Evolutionary conservation across 2,797 vertebrate species (phyloP).

Genomic region (Numenius phaeopus): DNA sequence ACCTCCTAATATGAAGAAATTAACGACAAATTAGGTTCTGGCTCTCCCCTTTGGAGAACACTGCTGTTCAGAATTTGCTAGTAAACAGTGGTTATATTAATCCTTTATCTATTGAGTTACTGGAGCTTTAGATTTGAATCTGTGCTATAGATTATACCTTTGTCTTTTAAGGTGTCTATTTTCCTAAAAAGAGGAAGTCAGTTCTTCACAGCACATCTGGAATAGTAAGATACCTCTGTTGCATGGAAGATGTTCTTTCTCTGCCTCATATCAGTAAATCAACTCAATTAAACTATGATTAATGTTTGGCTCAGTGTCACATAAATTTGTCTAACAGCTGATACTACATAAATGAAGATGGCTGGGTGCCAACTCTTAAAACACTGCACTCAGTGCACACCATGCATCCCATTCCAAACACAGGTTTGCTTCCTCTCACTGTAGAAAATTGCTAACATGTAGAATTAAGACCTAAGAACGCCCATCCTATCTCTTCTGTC

Average conservation of each 20-base stretch:
- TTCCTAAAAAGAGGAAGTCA: not conserved
- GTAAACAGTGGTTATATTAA: not conserved
- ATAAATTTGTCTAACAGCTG: conserved; percentile 34
- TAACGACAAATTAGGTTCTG: not conserved
- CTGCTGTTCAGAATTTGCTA: not conserved
- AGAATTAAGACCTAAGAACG: not conserved
- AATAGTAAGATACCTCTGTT: not conserved
- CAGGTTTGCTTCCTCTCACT: not conserved
- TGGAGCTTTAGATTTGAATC: not conserved
- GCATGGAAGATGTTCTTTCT: not conserved
- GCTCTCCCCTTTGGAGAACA: not conserved
- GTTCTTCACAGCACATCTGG: not conserved
- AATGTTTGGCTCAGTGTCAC: conserved; percentile 11
- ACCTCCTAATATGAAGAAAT: not conserved
- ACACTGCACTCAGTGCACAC: not conserved
- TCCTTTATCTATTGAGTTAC: not conserved
- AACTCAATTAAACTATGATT: conserved; percentile 41
- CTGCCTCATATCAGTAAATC: not conserved
- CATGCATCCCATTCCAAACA: not conserved
- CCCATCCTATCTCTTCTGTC: not conserved
- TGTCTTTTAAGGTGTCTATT: not conserved
- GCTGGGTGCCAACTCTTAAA: not conserved
- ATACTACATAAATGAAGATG: conserved; percentile 12
- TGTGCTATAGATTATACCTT: not conserved
- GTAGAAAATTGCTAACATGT: not conserved